Evolutionary conservation across 2,113 vertebrate genomes (phyloP), one percentile per base, ranked within the genome.

Genomic region (Gasterosteus aculeatus): DNA sequence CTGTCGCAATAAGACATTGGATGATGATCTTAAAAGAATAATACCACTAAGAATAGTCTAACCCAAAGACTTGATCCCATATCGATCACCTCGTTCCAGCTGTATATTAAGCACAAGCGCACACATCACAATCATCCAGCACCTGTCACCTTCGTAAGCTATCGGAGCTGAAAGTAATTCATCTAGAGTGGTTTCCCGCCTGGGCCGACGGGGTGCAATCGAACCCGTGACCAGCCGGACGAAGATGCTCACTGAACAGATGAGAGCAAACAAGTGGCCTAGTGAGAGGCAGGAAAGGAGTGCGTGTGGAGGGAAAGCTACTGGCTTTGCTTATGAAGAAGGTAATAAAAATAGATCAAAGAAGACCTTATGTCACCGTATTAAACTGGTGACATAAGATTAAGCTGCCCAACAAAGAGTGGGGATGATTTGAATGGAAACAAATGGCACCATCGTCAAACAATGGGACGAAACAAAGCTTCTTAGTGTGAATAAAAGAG

Each of bases 101-200:
- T 68, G 2, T 11, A 3, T 35, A 2, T 42, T 10, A 56, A 4
- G 0, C 15, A 35, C 19, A 38, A 0, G 3, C n/a, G 1, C 61
- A 58, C 44, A 73, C 14, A 53, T 5, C 2, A 2, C 35, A 31
- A 38, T 59, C 41, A 58, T 39, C 44, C n/a, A 61, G 12, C 76
- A 77, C 39, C 65, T 72, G 69, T 81, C 58, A 66, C 16, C 49
- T 64, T 49, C 35, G 16, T 64, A 47, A 70, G 68, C 12, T n/a
- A 73, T 19, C 6, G 83, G 80, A 84, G 38, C 60, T 85, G 81
- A 66, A 88, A 89, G 67, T 75, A 74, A 92, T 88, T 72, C 7
- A 60, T 49, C 44, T 33, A 44, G 77, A 90, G 86, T 84, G 91
- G 83, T 18, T 18, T 60, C 89, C 87, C 62, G 77, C 76, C 7